Evolutionary conservation across 2,113 vertebrate genomes (phyloP).

Genomic region (Amphiprion percula): DNA sequence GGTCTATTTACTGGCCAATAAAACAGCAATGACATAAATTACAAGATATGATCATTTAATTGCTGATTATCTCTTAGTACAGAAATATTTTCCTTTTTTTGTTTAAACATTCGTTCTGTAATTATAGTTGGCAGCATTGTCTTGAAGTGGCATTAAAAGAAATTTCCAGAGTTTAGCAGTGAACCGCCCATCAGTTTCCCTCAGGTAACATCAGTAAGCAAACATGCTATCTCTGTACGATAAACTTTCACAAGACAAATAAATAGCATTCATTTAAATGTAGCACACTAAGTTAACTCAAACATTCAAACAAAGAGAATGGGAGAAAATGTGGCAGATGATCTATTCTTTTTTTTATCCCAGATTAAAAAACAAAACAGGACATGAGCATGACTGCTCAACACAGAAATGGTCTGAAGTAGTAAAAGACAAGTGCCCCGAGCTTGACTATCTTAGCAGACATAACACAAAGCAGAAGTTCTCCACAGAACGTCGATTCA

Average conservation of each 20-base stretch:
- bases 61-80: conserved; percentile 62
- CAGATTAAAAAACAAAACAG: conserved; percentile 2
- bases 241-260: conserved; percentile 69
- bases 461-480: conserved; percentile 33
- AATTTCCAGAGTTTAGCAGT: conserved; percentile 38
- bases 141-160: conserved; percentile 64
- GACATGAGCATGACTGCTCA: conserved; percentile 7
- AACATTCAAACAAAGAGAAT: conserved; percentile 32
- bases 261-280: conserved; percentile 72
- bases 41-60: conserved; percentile 73
- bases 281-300: conserved; percentile 36
- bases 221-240: conserved; percentile 47
- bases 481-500: conserved; percentile 19
- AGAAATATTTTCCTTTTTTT: conserved; percentile 60
- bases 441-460: conserved; percentile 47
- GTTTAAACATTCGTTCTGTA: conserved; percentile 68
- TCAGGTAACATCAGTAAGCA: conserved; percentile 41
- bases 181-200: conserved; percentile 31
- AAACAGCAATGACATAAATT: conserved; percentile 2
- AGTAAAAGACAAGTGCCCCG: conserved; percentile 33
- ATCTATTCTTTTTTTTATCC: conserved; percentile 12
- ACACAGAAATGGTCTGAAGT: conserved; percentile 46
- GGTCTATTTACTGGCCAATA: too few relatives aligned
- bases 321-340: background rate
- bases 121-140: conserved; percentile 67